Evolutionary conservation across 2,888 invertebrate species (phyloP), one percentile per base, ranked within the genome.

Genomic region (Tromatobia lineatoria): DNA sequence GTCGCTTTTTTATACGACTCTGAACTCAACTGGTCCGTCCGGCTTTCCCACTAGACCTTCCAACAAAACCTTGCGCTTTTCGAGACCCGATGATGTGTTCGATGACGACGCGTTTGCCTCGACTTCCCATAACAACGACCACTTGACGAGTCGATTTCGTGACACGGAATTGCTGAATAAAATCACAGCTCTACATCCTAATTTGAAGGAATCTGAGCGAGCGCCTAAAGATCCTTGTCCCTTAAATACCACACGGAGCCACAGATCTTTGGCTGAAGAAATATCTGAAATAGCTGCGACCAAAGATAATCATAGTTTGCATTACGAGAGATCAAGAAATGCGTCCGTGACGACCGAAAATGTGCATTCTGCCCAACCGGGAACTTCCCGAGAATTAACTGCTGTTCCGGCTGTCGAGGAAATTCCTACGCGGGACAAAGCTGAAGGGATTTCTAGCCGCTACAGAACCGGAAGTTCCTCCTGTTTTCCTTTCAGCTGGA

Each of bases 181-280:
- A 74, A 84, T 87, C 34, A 88, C 78, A 1, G 84, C 87, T 23
- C 74, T 88, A 7, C 83, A 87, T 82, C 83, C 88, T 6, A 66
- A 88, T 78, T 84, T 87, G 23, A 89, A 88, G 67, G 85, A 88
- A 81, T 85, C 73, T 2, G 87, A 90, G 59, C 83, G 82, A 52
- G 74, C 85, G 1, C 81, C 86, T 3, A 88, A 89, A 38, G 86
- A 89, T 83, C 85, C 86, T 0, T 61, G 85, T 42, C 79, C 86
- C 0, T 80, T 86, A 50, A 88, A 87, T 42, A 25, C 74, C 13
- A 80, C 82, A 7, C 67, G 50, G 34, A 87, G 82, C 42, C 74
- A 78, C 25, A 82, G 88, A 47, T 87, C 81, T 15, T 73, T 88
- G 71, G 88, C 88, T 20, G 88, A 88, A 71, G 83, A 87, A 77